These are phyloP conservation scores for Hydrozoanthus tunicans DNA, from an alignment of 64 coral and sea anemone genomes.

Conservation along the genomic window DNA sequence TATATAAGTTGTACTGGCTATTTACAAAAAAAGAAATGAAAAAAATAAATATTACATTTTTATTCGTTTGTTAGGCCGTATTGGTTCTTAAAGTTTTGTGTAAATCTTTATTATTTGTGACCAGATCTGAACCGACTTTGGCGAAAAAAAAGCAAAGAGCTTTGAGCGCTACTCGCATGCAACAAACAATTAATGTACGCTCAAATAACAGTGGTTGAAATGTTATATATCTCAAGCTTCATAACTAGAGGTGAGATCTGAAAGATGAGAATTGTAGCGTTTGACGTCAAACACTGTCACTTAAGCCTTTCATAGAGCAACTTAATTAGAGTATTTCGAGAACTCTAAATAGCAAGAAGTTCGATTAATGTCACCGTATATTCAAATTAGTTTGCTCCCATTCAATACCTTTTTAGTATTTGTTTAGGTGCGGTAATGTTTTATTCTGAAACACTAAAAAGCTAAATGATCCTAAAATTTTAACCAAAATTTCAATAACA, in stretches of 20 bases:
- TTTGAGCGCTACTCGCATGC: not conserved
- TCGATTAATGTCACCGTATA: not conserved
- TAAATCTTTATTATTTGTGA: not conserved
- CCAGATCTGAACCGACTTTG: not conserved
- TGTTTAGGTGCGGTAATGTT: not conserved
- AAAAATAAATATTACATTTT: not conserved
- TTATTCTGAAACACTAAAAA: not conserved
- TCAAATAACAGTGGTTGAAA: too few relatives aligned
- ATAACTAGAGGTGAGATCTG: too few relatives aligned
- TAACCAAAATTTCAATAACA: not conserved
- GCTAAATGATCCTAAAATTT: not conserved
- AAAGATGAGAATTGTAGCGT: not conserved
- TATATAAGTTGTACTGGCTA: not conserved
- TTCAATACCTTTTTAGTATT: slow-evolving; percentile 30
- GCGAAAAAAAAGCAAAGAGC: not conserved
- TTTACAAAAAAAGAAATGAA: too few relatives aligned
- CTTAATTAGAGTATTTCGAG: slow-evolving; percentile 20
- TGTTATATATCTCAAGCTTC: too few relatives aligned
- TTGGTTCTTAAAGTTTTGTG: not conserved
- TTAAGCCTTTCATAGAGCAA: slow-evolving; percentile 6
- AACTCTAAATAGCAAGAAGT: not conserved
- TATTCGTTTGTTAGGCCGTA: not conserved
- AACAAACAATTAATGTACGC: not conserved
- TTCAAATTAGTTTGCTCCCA: slow-evolving; percentile 40
- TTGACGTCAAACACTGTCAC: not conserved